These are phyloP conservation scores for Pseudonaja textilis DNA, from an alignment of 2,113 vertebrate species.

Conservation along the genomic window DNA sequence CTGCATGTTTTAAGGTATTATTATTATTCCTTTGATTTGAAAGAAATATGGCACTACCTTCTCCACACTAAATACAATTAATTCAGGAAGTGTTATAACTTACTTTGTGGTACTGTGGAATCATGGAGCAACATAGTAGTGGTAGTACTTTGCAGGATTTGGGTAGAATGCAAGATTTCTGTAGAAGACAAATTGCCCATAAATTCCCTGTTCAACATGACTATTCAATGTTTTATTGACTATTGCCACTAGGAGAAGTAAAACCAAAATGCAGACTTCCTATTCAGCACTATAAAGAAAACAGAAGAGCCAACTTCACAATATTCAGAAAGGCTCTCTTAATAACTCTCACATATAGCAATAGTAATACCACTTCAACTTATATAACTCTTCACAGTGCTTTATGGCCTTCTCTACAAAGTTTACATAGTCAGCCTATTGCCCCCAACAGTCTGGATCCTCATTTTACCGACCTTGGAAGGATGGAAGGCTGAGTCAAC, in stretches of 20 bases:
- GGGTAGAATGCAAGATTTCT: not conserved
- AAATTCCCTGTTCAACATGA: constrained; percentile 24
- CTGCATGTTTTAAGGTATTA: not conserved
- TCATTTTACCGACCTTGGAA: not conserved
- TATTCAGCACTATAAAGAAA: not conserved
- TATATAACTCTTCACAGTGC: not conserved
- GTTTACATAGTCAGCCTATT: not conserved
- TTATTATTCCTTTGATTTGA: not conserved
- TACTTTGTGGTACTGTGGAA: not conserved
- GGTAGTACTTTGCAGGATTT: not conserved
- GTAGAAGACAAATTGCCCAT: constrained; percentile 51
- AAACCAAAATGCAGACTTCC: not conserved
- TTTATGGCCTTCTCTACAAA: not conserved
- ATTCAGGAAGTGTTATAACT: not conserved
- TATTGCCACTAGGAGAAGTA: not conserved
- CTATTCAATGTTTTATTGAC: not conserved
- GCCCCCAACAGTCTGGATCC: not conserved
- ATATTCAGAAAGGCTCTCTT: not conserved
- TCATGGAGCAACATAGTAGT: not conserved
- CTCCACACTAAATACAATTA: not conserved
- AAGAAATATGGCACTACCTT: not conserved
- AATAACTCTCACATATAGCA: not conserved
- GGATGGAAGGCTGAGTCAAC: not conserved
- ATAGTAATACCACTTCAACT: not conserved
- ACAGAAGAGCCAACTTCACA: not conserved